Evolutionary conservation across 92 coral and sea anemone genomes (phyloP).

Genomic region (Zoanthus gigantus): DNA sequence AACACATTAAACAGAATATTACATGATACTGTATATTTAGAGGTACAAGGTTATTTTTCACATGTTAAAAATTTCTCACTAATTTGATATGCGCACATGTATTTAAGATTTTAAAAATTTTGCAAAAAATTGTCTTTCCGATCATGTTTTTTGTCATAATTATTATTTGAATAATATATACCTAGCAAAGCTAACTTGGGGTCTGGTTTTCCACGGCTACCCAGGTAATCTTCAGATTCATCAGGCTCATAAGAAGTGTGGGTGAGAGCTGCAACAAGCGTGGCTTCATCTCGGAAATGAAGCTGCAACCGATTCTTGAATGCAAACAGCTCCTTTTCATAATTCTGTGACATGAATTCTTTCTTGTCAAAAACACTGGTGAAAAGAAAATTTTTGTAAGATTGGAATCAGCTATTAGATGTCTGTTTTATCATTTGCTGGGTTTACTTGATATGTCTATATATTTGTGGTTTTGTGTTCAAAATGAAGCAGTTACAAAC

Average conservation of each 20-base stretch:
- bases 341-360: slow-evolving; percentile 85
- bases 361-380: slow-evolving; percentile 87
- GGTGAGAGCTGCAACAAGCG: slow-evolving; percentile 72
- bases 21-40: too few relatives aligned
- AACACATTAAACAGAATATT: too few relatives aligned
- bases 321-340: slow-evolving; percentile 88
- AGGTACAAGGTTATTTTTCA: too few relatives aligned
- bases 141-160: too few relatives aligned
- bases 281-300: slow-evolving; percentile 61
- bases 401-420: not conserved
- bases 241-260: slow-evolving; percentile 70
- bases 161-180: slow-evolving; percentile 14
- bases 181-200: slow-evolving; percentile 87
- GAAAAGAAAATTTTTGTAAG: not conserved
- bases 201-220: slow-evolving; percentile 58
- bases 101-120: too few relatives aligned
- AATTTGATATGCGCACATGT: too few relatives aligned
- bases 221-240: not conserved
- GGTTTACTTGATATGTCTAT: too few relatives aligned
- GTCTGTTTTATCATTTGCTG: not conserved
- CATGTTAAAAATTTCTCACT: too few relatives aligned
- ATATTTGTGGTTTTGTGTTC: too few relatives aligned
- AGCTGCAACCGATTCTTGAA: slow-evolving; percentile 86
- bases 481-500: too few relatives aligned
- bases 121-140: too few relatives aligned